Evolutionary conservation across 2,113 vertebrate genomes (phyloP).

Genomic region (Oryzias woworae): DNA sequence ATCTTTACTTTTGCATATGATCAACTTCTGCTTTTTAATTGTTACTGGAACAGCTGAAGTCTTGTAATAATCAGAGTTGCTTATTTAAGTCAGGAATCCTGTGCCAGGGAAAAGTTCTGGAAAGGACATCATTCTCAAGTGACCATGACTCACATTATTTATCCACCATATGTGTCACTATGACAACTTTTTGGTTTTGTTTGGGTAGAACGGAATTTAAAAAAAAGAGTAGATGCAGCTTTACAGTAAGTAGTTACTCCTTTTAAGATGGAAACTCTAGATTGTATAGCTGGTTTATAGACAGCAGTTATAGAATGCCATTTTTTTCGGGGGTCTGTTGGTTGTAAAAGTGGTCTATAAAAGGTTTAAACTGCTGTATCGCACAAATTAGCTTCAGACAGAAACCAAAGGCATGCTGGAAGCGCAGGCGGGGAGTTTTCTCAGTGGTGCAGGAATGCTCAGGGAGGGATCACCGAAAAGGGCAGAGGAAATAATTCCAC

Average conservation of each 20-base stretch:
- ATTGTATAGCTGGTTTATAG: constrained; percentile 55
- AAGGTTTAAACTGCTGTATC: constrained; percentile 42
- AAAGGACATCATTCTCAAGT: constrained; percentile 18
- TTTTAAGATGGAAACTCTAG: constrained; percentile 44
- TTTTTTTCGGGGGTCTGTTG: constrained; percentile 35
- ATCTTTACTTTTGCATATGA: constrained; percentile 29
- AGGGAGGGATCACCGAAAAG: constrained; percentile 74
- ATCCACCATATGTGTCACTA: constrained; percentile 47
- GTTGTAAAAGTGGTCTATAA: constrained; percentile 55
- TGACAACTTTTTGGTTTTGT: constrained; percentile 13
- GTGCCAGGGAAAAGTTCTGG: constrained; percentile 31
- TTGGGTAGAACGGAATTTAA: neutral
- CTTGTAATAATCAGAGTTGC: constrained; percentile 38
- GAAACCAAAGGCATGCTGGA: constrained; percentile 75
- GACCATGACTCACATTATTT: constrained; percentile 39
- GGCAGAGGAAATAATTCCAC: constrained; percentile 77
- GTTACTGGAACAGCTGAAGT: constrained; percentile 51
- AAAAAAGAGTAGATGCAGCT: neutral
- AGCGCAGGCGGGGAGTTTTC: constrained; percentile 75
- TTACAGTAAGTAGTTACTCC: constrained; percentile 24
- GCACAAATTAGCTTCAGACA: constrained; percentile 58
- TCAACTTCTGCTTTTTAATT: constrained; percentile 33
- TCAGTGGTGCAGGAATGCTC: constrained; percentile 78
- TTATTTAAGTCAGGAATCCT: constrained; percentile 38
- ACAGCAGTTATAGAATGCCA: constrained; percentile 25